phyloP scores from a whole-genome alignment of 2,797 vertebrate species.

The Sebastes itinus region DNA sequence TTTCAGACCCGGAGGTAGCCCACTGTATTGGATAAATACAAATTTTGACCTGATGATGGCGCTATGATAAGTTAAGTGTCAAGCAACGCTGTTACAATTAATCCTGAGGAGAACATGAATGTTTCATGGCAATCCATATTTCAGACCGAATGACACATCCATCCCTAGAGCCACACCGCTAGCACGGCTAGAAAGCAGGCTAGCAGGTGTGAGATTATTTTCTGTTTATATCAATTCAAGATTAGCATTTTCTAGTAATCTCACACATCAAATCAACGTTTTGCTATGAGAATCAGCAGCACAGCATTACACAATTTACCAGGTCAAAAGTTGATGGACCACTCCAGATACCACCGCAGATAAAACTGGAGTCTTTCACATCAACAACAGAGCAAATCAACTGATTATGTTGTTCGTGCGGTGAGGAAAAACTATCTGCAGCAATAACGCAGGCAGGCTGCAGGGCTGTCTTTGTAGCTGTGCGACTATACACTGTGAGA shows the following conservation, averaged over 20 bases:
- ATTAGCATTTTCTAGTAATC: not conserved
- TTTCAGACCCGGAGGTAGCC: too few relatives aligned
- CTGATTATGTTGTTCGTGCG: conserved; percentile 17
- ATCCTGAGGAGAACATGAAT: not conserved
- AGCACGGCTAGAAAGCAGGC: not conserved
- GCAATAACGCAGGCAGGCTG: conserved; percentile 26
- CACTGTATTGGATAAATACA: not conserved
- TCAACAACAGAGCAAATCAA: conserved; percentile 10
- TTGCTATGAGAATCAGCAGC: not conserved
- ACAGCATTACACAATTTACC: not conserved
- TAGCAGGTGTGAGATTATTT: not conserved
- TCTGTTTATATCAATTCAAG: not conserved
- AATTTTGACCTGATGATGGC: not conserved
- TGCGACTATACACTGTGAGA: conserved; percentile 14
- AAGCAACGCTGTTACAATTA: too few relatives aligned
- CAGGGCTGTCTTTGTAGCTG: conserved; percentile 26
- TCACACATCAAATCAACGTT: not conserved
- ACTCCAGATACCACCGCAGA: not conserved
- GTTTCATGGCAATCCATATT: not conserved
- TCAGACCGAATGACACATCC: not conserved
- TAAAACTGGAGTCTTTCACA: conserved; percentile 18
- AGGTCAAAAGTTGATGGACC: not conserved
- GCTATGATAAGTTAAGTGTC: too few relatives aligned
- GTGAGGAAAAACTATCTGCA: conserved; percentile 34
- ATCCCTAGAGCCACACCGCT: not conserved